phyloP scores from a whole-genome alignment of 2,113 vertebrate genomes.

The Bungarus multicinctus region DNA sequence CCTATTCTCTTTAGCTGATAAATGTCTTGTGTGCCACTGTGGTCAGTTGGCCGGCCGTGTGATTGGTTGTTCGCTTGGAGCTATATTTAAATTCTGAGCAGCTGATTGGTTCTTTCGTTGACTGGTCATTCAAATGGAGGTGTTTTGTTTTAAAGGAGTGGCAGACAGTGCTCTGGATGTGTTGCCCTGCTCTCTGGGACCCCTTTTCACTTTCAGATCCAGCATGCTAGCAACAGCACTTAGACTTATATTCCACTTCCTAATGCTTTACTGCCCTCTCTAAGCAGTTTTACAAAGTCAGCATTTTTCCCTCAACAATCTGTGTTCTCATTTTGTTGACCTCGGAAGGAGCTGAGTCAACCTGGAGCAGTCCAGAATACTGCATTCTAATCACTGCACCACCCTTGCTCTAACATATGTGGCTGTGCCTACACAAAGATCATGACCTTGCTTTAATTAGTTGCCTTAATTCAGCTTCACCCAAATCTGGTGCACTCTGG shows the following conservation, averaged over 20 bases:
- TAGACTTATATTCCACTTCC: background rate
- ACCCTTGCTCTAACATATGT: background rate
- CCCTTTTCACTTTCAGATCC: background rate
- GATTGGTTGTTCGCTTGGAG: too few relatives aligned
- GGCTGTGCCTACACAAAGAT: background rate
- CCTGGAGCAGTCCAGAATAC: background rate
- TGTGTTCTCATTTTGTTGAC: background rate
- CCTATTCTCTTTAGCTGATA: too few relatives aligned
- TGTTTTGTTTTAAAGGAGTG: background rate
- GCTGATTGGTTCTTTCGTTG: too few relatives aligned
- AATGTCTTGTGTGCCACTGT: too few relatives aligned
- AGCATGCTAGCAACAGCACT: background rate
- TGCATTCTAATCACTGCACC: background rate
- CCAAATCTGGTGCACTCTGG: background rate
- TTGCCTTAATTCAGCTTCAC: background rate
- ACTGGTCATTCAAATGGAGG: too few relatives aligned
- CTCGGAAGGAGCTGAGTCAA: background rate
- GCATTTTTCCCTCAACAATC: background rate
- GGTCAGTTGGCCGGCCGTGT: too few relatives aligned
- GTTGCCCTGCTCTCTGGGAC: background rate
- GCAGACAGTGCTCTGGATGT: background rate
- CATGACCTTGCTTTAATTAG: background rate
- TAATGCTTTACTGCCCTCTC: background rate
- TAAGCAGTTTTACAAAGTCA: background rate
- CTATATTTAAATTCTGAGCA: too few relatives aligned